Evolutionary conservation across 2,888 invertebrate species (phyloP).

Genomic region (Dione vanillae): DNA sequence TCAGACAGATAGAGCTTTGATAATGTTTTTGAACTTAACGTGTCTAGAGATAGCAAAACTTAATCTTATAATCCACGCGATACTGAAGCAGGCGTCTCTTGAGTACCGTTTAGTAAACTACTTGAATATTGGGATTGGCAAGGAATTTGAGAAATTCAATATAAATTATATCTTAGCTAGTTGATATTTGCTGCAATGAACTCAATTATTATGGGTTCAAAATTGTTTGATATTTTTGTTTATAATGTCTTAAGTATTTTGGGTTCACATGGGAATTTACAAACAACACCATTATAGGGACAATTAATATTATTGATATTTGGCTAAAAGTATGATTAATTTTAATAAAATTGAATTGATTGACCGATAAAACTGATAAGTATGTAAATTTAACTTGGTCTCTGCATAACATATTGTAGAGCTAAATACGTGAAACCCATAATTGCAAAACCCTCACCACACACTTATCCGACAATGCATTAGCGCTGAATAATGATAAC

Average conservation of each 20-base stretch:
- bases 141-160: neutral
- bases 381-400: no score
- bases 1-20: conserved; percentile 17
- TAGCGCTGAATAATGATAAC: neutral
- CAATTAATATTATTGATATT: no score
- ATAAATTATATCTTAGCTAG: neutral
- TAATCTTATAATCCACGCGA: conserved; percentile 29
- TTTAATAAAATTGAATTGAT: no score
- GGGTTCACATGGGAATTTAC: no score
- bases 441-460: neutral
- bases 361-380: no score
- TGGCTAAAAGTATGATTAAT: no score
- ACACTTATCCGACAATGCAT: neutral
- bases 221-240: no score
- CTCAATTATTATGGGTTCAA: no score
- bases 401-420: no score
- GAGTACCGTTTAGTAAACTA: conserved; percentile 36
- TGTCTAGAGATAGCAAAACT: conserved; percentile 37
- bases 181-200: no score
- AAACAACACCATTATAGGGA: no score
- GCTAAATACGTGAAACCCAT: neutral
- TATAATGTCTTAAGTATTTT: no score
- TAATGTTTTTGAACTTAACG: conserved; percentile 27
- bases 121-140: conserved; percentile 17
- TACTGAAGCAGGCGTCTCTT: conserved; percentile 33